A percentile compares a stretch with the other conserved stretches of the same genome.
Evolutionary conservation across 2,888 invertebrate genomes (phyloP).

Genomic region (Graphium colonna): DNA sequence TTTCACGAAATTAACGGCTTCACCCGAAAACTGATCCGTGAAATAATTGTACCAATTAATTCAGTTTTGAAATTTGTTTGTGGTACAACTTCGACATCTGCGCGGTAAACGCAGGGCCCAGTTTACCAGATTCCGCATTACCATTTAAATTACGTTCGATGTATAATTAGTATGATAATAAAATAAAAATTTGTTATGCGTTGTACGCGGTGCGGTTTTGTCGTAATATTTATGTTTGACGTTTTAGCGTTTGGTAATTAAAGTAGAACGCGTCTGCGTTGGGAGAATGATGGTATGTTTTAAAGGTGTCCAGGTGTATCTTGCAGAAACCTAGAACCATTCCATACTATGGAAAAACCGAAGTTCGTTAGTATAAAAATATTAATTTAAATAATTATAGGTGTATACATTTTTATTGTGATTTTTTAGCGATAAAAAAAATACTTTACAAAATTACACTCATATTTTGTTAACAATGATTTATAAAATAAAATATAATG

Average conservation of each 20-base stretch:
- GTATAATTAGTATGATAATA: slow-evolving; percentile 25
- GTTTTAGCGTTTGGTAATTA: slow-evolving; percentile 20
- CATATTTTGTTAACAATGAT: no score
- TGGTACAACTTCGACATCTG: slow-evolving; percentile 27
- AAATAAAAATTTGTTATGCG: slow-evolving; percentile 25
- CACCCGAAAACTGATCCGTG: slow-evolving; percentile 18
- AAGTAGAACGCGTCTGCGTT: slow-evolving; percentile 20
- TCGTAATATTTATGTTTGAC: slow-evolving; percentile 21
- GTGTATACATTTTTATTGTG: no score
- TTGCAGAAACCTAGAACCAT: no score
- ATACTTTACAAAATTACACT: no score
- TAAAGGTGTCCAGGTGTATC: slow-evolving; percentile 10
- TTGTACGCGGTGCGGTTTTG: slow-evolving; percentile 21
- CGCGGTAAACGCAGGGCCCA: slow-evolving; percentile 23
- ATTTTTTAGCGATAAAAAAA: no score
- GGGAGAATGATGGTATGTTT: slow-evolving; percentile 18
- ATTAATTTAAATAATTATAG: no score
- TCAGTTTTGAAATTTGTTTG: slow-evolving; percentile 26
- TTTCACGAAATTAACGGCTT: slow-evolving; percentile 4
- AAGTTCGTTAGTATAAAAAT: no score
- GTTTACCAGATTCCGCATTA: slow-evolving; percentile 24
- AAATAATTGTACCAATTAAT: slow-evolving; percentile 28
- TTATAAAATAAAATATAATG: no score
- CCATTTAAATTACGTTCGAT: slow-evolving; percentile 24
- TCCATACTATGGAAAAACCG: no score